Percentiles rank a stretch among this genome's conserved stretches.
Conservation (phyloP, 1,140 invertebrate species). For the Trichogramma pretiosum region DNA sequence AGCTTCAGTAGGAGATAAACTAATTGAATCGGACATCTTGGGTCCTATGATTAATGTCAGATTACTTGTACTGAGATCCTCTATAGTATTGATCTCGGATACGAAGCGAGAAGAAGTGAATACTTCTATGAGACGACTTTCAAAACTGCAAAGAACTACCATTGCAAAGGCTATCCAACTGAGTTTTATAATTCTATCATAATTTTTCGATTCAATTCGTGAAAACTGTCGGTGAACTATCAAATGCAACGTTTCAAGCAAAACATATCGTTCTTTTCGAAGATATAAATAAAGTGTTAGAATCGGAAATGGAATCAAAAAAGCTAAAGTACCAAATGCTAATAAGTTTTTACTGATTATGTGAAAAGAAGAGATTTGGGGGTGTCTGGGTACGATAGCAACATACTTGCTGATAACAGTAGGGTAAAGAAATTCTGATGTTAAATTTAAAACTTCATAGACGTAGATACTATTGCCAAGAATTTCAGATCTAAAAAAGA, state of each 20-base stretch:
- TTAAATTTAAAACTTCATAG: background rate
- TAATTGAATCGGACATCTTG: constrained; percentile 1
- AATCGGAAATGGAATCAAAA: background rate
- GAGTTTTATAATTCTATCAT: background rate
- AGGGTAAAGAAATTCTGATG: background rate
- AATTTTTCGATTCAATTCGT: background rate
- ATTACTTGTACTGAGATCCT: background rate
- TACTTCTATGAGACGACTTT: background rate
- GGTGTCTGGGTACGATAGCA: background rate
- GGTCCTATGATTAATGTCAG: background rate
- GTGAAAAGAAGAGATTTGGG: background rate
- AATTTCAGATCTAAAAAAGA: background rate
- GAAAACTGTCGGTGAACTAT: background rate
- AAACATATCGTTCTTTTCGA: background rate
- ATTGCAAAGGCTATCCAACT: background rate
- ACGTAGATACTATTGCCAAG: background rate
- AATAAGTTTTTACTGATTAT: background rate
- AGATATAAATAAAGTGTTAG: constrained; percentile 1
- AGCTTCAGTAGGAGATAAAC: background rate
- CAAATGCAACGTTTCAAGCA: background rate
- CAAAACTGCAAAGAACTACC: background rate
- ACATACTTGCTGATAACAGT: background rate
- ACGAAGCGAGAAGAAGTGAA: background rate
- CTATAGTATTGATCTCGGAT: background rate
- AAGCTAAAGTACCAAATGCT: background rate